These are phyloP conservation scores for Bombus polaris DNA, from an alignment of 1,140 invertebrate species.

Conservation along the genomic window DNA sequence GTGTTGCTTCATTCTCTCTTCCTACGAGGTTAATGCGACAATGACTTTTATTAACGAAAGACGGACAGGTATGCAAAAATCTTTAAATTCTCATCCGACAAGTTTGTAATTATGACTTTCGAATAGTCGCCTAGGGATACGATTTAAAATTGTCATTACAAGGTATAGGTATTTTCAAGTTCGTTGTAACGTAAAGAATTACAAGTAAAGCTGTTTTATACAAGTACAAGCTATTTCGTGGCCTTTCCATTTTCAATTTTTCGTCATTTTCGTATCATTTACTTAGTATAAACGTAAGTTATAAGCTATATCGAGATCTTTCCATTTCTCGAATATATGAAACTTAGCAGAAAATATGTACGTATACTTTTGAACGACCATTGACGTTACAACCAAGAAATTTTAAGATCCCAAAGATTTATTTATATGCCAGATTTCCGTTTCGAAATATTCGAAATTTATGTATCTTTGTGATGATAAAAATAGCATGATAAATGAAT, in stretches of 20 bases:
- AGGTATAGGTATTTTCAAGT: too few species aligned
- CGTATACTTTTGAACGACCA: background rate
- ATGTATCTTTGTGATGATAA: background rate
- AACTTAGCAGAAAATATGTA: background rate
- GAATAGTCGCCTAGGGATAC: background rate
- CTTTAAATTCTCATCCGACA: background rate
- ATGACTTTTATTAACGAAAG: background rate
- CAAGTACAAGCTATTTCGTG: too few species aligned
- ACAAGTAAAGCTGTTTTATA: too few species aligned
- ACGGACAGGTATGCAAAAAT: background rate
- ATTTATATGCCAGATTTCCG: background rate
- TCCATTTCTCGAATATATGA: background rate
- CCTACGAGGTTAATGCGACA: background rate
- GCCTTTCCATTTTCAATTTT: background rate
- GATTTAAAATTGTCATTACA: too few species aligned
- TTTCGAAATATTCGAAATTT: background rate
- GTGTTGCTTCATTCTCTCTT: background rate
- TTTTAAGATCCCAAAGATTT: background rate
- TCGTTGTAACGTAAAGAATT: too few species aligned
- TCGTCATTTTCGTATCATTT: background rate
- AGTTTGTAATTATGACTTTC: conserved; percentile 5
- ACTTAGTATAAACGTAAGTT: too few species aligned
- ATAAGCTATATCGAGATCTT: too few species aligned
- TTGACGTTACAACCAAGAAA: background rate
- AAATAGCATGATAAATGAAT: too few species aligned